Evolutionary conservation across 1,140 invertebrate species (phyloP).

Genomic region (Lamellibrachia luymesi): DNA sequence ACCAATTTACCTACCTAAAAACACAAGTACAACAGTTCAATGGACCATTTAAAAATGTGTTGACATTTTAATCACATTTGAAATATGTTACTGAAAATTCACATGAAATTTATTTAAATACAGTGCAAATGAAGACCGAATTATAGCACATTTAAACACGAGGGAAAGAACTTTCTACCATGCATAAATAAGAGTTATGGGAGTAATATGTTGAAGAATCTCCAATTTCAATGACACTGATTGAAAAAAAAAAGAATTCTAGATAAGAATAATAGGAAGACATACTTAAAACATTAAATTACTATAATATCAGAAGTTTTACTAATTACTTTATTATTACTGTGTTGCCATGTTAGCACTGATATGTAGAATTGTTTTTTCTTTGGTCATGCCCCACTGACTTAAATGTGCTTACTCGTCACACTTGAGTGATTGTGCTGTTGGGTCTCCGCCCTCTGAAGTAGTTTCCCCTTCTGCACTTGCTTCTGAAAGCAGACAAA

Average conservation of each 20-base stretch:
- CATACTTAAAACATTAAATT: too few relatives aligned
- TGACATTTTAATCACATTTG: not conserved
- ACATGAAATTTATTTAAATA: slow-evolving; percentile 3
- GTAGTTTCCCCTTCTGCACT: not conserved
- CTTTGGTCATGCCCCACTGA: not conserved
- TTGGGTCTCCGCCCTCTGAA: slow-evolving; percentile 15
- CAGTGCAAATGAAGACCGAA: not conserved
- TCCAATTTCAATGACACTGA: too few relatives aligned
- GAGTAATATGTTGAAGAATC: too few relatives aligned
- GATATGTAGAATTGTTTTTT: not conserved
- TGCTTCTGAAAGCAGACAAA: not conserved
- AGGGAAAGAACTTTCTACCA: too few relatives aligned
- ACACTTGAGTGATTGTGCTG: slow-evolving; percentile 84
- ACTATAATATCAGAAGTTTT: too few relatives aligned
- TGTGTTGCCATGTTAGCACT: not conserved
- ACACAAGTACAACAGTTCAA: not conserved
- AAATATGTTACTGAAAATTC: not conserved
- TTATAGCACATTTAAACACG: too few relatives aligned
- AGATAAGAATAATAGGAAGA: too few relatives aligned
- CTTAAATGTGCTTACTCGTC: slow-evolving; percentile 67
- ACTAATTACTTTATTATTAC: not conserved
- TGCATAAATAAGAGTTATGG: too few relatives aligned
- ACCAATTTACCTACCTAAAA: not conserved
- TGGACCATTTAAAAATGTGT: not conserved
- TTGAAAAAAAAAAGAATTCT: too few relatives aligned